Percentiles rank a stretch among this genome's conserved stretches.
These are phyloP conservation scores for Desmophyllum pertusum DNA, from an alignment of 92 coral and sea anemone species.

Conservation along the genomic window DNA sequence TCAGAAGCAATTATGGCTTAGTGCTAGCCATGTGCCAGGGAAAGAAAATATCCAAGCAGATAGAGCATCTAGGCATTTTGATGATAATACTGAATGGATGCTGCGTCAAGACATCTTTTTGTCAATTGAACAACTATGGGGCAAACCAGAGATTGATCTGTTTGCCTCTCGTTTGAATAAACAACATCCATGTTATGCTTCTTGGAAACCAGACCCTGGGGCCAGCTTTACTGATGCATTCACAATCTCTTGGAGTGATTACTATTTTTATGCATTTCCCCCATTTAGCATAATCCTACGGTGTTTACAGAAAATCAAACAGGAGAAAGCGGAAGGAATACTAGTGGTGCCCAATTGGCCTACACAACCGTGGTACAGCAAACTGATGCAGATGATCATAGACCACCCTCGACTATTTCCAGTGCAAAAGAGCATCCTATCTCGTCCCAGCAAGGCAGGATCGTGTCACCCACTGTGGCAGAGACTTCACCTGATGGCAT, in stretches of 20 bases:
- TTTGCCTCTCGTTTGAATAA: not conserved
- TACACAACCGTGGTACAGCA: conserved; percentile 17
- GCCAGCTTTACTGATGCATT: not conserved
- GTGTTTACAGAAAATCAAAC: not conserved
- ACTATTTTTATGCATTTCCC: not conserved
- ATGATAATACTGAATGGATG: not conserved
- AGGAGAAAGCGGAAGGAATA: not conserved
- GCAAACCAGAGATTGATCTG: not conserved
- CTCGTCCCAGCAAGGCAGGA: not conserved
- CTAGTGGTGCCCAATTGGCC: not conserved
- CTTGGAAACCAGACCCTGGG: not conserved
- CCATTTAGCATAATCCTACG: too few species aligned
- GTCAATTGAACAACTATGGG: not conserved
- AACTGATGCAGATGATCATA: conserved; percentile 9
- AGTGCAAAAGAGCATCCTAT: not conserved
- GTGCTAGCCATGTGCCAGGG: too few species aligned
- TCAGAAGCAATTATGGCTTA: too few species aligned
- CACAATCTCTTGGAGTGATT: not conserved
- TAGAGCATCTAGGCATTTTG: not conserved
- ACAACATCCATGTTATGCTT: not conserved
- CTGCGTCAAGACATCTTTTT: not conserved
- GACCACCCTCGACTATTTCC: conserved; percentile 34
- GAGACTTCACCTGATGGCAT: conserved; percentile 29
- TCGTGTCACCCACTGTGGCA: not conserved
- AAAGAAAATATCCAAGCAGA: too few species aligned